Conservation (phyloP, 37 sponge, comb jelly and placozoan species). For the Axinella damicornis region DNA sequence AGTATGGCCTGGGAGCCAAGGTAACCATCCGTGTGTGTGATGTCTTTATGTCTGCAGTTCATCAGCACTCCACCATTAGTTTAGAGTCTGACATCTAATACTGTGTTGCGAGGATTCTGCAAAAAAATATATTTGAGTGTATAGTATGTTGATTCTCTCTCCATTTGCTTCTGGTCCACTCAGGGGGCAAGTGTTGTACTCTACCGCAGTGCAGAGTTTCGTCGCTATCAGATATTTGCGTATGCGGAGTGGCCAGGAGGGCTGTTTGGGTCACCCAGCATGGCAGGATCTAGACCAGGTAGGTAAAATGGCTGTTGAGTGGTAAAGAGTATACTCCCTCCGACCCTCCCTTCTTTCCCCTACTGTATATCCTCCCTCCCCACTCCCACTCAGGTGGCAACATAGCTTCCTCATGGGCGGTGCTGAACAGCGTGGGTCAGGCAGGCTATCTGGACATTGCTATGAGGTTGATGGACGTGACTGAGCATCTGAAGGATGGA, state of each 20-base stretch:
- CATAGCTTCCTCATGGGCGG: constrained; percentile 90
- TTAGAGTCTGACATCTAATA: no score
- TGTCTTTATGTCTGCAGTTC: no score
- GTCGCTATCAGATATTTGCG: constrained; percentile 83
- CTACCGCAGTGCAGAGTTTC: constrained; percentile 61
- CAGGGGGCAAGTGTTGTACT: constrained; percentile 88
- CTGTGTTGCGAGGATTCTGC: no score
- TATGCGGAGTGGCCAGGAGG: constrained; percentile 92
- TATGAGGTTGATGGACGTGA: constrained; percentile 71
- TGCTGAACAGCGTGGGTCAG: constrained; percentile 73
- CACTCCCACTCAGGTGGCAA: constrained; percentile 56
- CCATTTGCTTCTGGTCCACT: no score
- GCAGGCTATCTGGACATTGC: constrained; percentile 92
- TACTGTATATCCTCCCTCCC: no score
- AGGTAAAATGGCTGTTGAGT: not conserved
- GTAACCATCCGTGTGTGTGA: no score
- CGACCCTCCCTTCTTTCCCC: not conserved
- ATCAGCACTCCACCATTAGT: no score
- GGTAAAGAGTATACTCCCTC: no score
- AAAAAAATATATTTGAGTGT: no score
- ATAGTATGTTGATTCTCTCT: no score
- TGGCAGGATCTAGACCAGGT: constrained; percentile 91
- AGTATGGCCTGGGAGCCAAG: constrained; percentile 91
- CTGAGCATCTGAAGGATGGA: constrained; percentile 44
- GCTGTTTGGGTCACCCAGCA: constrained; percentile 85